Evolutionary conservation across 2,888 invertebrate genomes (phyloP), one percentile per base, ranked within the genome.

Genomic region (Blastobasis lacticolella): DNA sequence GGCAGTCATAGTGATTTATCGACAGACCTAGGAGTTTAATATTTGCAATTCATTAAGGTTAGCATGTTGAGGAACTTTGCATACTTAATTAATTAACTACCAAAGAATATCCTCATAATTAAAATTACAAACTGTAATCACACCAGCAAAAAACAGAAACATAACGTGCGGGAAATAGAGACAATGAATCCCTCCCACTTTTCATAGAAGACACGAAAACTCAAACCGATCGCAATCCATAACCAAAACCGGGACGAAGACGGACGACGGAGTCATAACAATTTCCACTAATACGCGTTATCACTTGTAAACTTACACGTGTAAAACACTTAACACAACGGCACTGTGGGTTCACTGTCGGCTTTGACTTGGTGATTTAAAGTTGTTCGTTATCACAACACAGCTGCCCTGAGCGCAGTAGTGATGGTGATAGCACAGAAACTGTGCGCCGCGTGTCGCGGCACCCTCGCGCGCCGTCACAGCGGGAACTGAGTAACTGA

Each of bases 261-360:
- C 67, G 75, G 69, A 75, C 78, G 73, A 77, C 73, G 74, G 66
- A 78, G 79, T 78, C 78, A 77, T 70, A 75, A 65, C 75, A 74
- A 76, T 75, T 78, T 81, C 81, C 85, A 83, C 82, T 77, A 73
- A 79, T 76, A 68, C 68, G 64, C 71, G 73, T 78, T 80, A 81
- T 78, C 78, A 79, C 75, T 71, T 67, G 59, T 56, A 69, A 73
- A 81, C 79, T 81, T 81, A 78, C 57, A 46, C 51, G 45, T 49
- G 52, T 58, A 59, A 61, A 63, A 63, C 57, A 56, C 50, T 55
- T 65, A 55, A 54, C 53, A 38, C n/a, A 8, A 38, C 7, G 3
- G 23, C 23, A 23, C 23, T 23, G 23, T 41, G 43, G 6, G 41
- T 43, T 23, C 38, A 56, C 48, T 49, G 49, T 45, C 46, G n/a